Percentiles rank a stretch among this genome's conserved stretches.
Conservation (phyloP, 2,888 invertebrate species). For the Drosophila neotestacea region DNA sequence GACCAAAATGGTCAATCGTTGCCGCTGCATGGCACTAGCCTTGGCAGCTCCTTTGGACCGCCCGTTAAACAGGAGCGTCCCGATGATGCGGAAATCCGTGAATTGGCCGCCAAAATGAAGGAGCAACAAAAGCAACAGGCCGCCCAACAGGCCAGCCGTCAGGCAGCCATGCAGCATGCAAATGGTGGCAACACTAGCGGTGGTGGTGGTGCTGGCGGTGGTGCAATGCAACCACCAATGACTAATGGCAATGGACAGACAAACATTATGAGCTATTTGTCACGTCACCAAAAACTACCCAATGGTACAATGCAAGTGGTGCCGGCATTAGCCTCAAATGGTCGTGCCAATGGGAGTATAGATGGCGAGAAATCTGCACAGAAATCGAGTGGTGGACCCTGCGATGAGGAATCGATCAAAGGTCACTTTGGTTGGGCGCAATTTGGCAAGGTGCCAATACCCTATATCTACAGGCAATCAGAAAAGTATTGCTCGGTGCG, state of each 20-base stretch:
- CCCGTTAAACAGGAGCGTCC: slow-evolving; percentile 85
- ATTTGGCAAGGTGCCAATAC: slow-evolving; percentile 94
- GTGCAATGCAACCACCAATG: slow-evolving; percentile 67
- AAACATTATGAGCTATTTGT: slow-evolving; percentile 88
- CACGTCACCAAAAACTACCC: slow-evolving; percentile 84
- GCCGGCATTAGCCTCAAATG: slow-evolving; percentile 60
- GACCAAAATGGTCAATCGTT: slow-evolving; percentile 83
- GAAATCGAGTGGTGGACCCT: slow-evolving; percentile 67
- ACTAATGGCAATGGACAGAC: slow-evolving; percentile 85
- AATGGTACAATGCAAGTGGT: slow-evolving; percentile 77
- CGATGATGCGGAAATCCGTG: slow-evolving; percentile 95
- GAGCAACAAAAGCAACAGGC: slow-evolving; percentile 89
- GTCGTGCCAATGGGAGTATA: slow-evolving; percentile 73
- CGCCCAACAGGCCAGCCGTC: slow-evolving; percentile 81
- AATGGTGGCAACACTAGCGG: slow-evolving; percentile 53
- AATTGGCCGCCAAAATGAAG: slow-evolving; percentile 94
- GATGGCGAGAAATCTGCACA: slow-evolving; percentile 70
- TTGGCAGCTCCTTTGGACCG: slow-evolving; percentile 75
- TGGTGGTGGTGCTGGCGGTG: slow-evolving; percentile 12
- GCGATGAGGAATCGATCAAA: slow-evolving; percentile 91
- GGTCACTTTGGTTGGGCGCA: slow-evolving; percentile 96
- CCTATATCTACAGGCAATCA: slow-evolving; percentile 93
- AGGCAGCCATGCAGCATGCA: slow-evolving; percentile 65
- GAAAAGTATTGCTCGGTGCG: slow-evolving; percentile 97
- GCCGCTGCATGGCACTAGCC: slow-evolving; percentile 82